Evolutionary conservation across 2,888 invertebrate genomes (phyloP).

Genomic region (Ptilodon capucinus): DNA sequence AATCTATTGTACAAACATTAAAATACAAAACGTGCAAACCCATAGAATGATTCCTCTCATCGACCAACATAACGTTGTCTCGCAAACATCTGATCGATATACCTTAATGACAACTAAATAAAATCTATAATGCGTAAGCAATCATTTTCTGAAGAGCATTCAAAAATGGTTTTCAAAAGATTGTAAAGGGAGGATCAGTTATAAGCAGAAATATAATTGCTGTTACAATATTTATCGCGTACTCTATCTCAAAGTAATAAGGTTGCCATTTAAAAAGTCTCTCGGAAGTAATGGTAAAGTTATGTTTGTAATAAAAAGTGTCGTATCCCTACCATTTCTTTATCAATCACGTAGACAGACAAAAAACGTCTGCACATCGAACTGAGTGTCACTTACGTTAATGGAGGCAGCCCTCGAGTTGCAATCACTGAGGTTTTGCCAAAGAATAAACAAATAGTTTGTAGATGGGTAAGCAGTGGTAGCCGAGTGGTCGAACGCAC

Average conservation of each 20-base stretch:
- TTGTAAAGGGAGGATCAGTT: constrained; percentile 29
- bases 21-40: constrained; percentile 48
- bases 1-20: constrained; percentile 41
- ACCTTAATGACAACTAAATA: constrained; percentile 1
- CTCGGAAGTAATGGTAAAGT: constrained; percentile 11
- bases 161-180: constrained; percentile 27
- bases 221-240: background rate
- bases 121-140: constrained; percentile 6
- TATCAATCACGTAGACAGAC: constrained; percentile 77
- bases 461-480: background rate
- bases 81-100: background rate
- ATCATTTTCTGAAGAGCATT: constrained; percentile 7
- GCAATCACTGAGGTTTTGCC: constrained; percentile 35
- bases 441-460: constrained; percentile 38
- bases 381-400: constrained; percentile 76
- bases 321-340: constrained; percentile 72
- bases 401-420: constrained; percentile 60
- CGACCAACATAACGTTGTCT: constrained; percentile 24
- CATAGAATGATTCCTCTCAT: constrained; percentile 43
- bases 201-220: constrained; percentile 19
- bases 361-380: constrained; percentile 73
- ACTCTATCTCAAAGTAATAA: constrained; percentile 10
- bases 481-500: no score
- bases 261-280: constrained; percentile 16
- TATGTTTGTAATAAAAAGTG: constrained; percentile 50